phyloP scores from a whole-genome alignment of 2,797 vertebrate genomes.

The Danio aesculapii region DNA sequence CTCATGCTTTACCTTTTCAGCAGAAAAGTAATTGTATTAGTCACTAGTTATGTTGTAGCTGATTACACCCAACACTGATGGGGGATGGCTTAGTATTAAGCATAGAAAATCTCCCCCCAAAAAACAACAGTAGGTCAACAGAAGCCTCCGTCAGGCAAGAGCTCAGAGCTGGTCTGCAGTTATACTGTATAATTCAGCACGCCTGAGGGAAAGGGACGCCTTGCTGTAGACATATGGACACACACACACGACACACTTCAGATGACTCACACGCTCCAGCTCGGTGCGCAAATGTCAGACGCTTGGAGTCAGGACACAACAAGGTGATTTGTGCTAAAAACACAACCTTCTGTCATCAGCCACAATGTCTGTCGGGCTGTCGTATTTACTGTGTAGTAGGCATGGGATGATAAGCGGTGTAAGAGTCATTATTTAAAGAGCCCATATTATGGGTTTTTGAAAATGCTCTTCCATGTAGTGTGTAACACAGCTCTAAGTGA shows the following conservation, averaged over 20 bases:
- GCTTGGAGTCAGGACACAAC: not conserved
- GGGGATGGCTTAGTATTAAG: not conserved
- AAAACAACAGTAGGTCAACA: slow-evolving; percentile 18
- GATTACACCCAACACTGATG: no score
- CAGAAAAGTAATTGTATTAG: no score
- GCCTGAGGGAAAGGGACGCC: slow-evolving; percentile 14
- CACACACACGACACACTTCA: not conserved
- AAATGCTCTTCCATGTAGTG: no score
- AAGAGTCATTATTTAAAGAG: no score
- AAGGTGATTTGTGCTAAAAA: slow-evolving; percentile 5
- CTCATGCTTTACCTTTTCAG: no score
- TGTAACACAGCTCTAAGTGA: no score
- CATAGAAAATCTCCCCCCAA: not conserved
- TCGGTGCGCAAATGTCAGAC: not conserved
- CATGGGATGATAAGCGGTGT: not conserved
- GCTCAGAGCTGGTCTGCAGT: slow-evolving; percentile 26
- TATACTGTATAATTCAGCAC: slow-evolving; percentile 28
- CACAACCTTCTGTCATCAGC: not conserved
- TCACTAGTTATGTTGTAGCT: no score
- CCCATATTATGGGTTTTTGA: no score
- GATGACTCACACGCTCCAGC: slow-evolving; percentile 29
- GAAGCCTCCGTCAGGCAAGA: slow-evolving; percentile 11
- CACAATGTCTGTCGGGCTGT: not conserved
- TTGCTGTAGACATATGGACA: slow-evolving; percentile 28
- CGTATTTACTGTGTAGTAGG: not conserved